Percentiles rank a stretch among this genome's conserved stretches.
Evolutionary conservation across 1,140 invertebrate species (phyloP).

Genomic region (Coboldia fuscipes): DNA sequence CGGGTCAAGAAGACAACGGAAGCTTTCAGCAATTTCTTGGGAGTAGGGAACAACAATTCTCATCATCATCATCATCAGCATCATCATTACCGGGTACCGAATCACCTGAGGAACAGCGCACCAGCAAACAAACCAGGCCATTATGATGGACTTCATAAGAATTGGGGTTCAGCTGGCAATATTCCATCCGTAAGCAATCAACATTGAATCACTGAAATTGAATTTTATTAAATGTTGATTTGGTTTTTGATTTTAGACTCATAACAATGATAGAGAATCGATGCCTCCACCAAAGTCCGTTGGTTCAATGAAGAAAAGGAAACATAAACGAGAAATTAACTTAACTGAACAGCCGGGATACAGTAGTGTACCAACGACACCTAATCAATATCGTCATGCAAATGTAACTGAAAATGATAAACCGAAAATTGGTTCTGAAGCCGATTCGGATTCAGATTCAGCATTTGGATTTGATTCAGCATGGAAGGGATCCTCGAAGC

Average conservation of each 20-base stretch:
- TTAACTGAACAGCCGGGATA: constrained; percentile 17
- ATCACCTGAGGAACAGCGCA: background rate
- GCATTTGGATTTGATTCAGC: constrained; percentile 58
- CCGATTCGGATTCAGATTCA: constrained; percentile 57
- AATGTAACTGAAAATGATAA: constrained; percentile 11
- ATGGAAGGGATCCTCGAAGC: constrained; percentile 25
- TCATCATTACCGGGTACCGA: constrained; percentile 12
- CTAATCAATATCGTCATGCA: constrained; percentile 27
- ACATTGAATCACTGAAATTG: constrained; percentile 1
- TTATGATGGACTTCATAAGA: constrained; percentile 45
- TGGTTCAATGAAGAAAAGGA: constrained; percentile 32
- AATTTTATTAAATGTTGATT: constrained; percentile 1
- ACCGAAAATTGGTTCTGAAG: constrained; percentile 9
- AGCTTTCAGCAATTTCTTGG: constrained; percentile 70
- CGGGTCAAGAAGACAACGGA: constrained; percentile 79
- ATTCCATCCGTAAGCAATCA: constrained; percentile 32
- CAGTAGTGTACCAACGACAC: constrained; percentile 35
- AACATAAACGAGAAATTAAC: constrained; percentile 35
- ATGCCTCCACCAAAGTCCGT: constrained; percentile 50
- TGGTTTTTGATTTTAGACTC: constrained; percentile 10
- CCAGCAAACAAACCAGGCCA: constrained; percentile 3
- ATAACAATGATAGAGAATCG: constrained; percentile 26
- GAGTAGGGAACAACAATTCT: constrained; percentile 36
- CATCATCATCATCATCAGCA: constrained; percentile 20
- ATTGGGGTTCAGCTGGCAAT: constrained; percentile 73